Evolutionary conservation across 2,888 invertebrate genomes (phyloP).

Genomic region (Drosophila limbata): DNA sequence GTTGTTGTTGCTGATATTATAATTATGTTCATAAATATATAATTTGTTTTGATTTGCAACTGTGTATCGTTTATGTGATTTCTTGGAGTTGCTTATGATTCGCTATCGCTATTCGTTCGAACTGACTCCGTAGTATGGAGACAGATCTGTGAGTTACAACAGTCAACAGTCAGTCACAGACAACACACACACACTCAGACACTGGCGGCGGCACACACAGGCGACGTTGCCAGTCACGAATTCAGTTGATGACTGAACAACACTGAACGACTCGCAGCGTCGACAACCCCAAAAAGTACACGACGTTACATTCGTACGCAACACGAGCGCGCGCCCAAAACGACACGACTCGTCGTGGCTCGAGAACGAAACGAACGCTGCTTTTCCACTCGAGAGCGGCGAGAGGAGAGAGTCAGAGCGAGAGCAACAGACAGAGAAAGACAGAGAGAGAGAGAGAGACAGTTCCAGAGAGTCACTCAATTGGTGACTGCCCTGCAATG

Average conservation of each 20-base stretch:
- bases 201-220: constrained; percentile 77
- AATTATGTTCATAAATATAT: constrained; percentile 1
- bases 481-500: constrained; percentile 54
- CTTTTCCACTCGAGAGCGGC: constrained; percentile 3
- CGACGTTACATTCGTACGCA: constrained; percentile 20
- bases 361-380: constrained; percentile 9
- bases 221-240: constrained; percentile 85
- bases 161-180: constrained; percentile 42
- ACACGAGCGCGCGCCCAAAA: constrained; percentile 27
- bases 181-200: constrained; percentile 44
- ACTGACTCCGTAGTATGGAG: constrained; percentile 11
- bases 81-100: constrained; percentile 18
- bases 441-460: constrained; percentile 20
- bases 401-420: constrained; percentile 15
- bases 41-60: constrained; percentile 2
- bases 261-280: constrained; percentile 84
- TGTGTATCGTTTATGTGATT: constrained; percentile 9
- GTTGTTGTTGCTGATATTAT: constrained; percentile 12
- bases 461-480: constrained; percentile 62
- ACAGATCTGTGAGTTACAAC: constrained; percentile 26
- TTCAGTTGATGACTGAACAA: constrained; percentile 86
- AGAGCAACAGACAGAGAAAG: background rate
- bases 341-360: constrained; percentile 32
- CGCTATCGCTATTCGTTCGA: constrained; percentile 3
- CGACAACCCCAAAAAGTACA: constrained; percentile 81